Base-by-base conservation (phyloP, 2,113 vertebrate species). In the Bufo gargarizans region DNA sequence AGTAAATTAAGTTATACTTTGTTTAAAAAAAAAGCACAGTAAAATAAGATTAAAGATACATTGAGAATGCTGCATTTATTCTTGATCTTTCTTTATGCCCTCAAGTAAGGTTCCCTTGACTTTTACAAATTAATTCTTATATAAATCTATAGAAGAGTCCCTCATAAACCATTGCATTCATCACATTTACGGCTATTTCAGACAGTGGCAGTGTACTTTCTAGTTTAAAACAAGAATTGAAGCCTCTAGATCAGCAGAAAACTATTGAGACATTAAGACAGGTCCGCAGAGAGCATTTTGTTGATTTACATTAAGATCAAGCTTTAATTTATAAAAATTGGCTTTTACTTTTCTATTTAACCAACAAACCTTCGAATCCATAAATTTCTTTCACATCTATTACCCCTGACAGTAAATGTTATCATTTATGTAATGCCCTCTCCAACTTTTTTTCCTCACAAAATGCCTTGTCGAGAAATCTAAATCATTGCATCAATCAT, bases 401-500 rank as follows among this genome's bases (percentile, higher is more conserved):
- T 89, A 84, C 74, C 77, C n/a, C 58, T 89, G 87, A 84, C 87
- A 89, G 81, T 89, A 84, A 89, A 61, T 89, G 87, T 89, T 89
- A 89, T 89, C 87, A 84, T 89, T 89, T 89, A 89, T 84, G 87
- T 89, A 84, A 89, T 89, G 81, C 78, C 82, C 79, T 84, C 59
- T 84, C 82, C 58, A 89, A 58, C 59, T 89, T 77, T 83, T 84
- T 63, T 65, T 76, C 56, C 49, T 89, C 58, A 69, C 87, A 89
- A 89, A 89, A 84, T 84, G 87, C 50, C 87, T 89, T 89, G 87
- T 89, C 87, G 78, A 77, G 58, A 76, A 84, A 84, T 84, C 82
- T 84, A 89, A 89, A 89, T 83, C 87, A 89, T 84, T 78, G 74
- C 72, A 89, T 89, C 82, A 89, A 89, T 89, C 87, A 89, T 89